Percentiles rank a stretch among this genome's conserved stretches.
These are phyloP conservation scores for Drosophila auraria DNA, from an alignment of 1,140 invertebrate species.

Conservation along the genomic window DNA sequence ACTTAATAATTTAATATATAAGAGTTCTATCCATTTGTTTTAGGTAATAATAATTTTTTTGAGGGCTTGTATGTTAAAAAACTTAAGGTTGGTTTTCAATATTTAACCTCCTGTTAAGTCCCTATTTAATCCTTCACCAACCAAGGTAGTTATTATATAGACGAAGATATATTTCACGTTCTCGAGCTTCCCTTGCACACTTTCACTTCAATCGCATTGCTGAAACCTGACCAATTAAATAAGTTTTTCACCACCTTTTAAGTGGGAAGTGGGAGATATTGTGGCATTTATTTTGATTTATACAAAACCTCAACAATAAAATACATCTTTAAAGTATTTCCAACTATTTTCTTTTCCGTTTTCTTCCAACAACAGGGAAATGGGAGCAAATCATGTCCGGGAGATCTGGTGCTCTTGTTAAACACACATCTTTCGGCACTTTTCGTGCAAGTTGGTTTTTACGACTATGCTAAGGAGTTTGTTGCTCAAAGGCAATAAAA, in stretches of 20 bases:
- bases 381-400: constrained; percentile 43
- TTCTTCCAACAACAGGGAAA: constrained; percentile 27
- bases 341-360: constrained; percentile 12
- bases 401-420: constrained; percentile 32
- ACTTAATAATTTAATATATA: too few relatives aligned
- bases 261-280: background rate
- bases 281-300: constrained; percentile 12
- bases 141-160: too few relatives aligned
- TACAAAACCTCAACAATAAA: constrained; percentile 20
- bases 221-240: constrained; percentile 2
- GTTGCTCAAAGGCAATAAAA: background rate
- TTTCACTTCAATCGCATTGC: background rate
- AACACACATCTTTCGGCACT: background rate
- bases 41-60: too few relatives aligned
- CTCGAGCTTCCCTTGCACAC: background rate
- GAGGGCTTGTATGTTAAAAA: too few relatives aligned
- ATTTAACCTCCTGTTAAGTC: background rate
- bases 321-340: constrained; percentile 29
- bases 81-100: too few relatives aligned
- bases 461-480: constrained; percentile 34
- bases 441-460: constrained; percentile 1
- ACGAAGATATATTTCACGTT: too few relatives aligned
- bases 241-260: background rate
- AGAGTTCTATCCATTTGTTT: too few relatives aligned
- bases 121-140: background rate